These are phyloP conservation scores for Nesogale talazaci DNA, from an alignment of 2,113 vertebrate species.

Conservation along the genomic window DNA sequence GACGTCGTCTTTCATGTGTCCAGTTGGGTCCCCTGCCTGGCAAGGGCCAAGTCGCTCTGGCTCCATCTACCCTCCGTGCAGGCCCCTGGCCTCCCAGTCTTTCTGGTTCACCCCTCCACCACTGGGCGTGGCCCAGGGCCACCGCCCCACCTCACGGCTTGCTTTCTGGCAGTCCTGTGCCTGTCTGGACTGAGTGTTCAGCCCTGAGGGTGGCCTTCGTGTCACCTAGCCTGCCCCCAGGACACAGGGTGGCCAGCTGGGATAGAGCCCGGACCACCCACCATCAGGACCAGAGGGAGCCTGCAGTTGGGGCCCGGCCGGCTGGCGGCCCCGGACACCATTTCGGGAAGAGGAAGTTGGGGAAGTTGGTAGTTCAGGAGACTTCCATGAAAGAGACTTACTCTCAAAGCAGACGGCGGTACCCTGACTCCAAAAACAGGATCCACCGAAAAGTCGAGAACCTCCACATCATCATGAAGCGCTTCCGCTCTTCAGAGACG, in stretches of 20 bases:
- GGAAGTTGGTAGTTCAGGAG: not conserved
- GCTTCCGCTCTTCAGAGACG: not conserved
- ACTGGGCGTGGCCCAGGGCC: not conserved
- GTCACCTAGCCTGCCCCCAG: too few species aligned
- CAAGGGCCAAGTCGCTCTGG: not conserved
- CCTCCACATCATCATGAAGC: not conserved
- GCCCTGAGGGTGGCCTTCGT: too few species aligned
- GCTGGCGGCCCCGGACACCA: too few species aligned
- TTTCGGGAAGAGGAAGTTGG: not conserved
- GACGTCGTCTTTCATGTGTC: too few species aligned
- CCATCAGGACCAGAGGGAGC: not conserved
- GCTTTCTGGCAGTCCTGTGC: too few species aligned
- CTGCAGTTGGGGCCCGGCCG: not conserved
- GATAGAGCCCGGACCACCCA: too few species aligned
- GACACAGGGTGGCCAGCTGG: too few species aligned
- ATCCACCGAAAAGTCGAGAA: not conserved
- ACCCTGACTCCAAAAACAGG: not conserved
- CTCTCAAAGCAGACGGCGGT: not conserved
- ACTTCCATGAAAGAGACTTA: constrained; percentile 4
- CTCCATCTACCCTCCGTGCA: not conserved
- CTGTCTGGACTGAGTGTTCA: not conserved
- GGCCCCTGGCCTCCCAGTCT: not conserved
- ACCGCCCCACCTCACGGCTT: too few species aligned
- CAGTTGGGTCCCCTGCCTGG: not conserved
- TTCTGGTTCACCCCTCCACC: not conserved